Conservation (phyloP, 2,113 vertebrate species). For the Tretioscincus oriximinensis region DNA sequence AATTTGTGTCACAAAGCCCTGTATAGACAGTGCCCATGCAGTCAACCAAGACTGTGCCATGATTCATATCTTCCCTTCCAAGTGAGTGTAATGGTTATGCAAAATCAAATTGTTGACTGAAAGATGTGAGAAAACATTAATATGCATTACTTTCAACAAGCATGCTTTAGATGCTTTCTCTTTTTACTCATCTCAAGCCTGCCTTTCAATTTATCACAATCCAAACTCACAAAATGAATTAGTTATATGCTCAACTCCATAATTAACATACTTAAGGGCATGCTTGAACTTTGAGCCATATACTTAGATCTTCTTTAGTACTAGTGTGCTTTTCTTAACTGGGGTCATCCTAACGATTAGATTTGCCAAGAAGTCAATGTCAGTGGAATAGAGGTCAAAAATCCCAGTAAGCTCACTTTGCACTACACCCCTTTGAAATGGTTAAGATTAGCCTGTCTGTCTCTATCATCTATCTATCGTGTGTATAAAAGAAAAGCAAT, state of each 20-base stretch:
- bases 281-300: constrained; percentile 9
- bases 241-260: constrained; percentile 27
- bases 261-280: constrained; percentile 3
- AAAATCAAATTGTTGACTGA: background rate
- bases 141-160: background rate
- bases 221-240: constrained; percentile 36
- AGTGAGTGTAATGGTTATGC: background rate
- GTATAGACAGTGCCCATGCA: no score
- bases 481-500: background rate
- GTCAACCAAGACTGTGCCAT: no score
- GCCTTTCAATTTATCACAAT: constrained; percentile 21
- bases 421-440: background rate
- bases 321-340: background rate
- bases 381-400: background rate
- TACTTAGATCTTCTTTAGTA: constrained; percentile 19
- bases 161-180: background rate
- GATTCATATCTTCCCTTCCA: no score
- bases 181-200: background rate
- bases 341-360: constrained; percentile 1
- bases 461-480: no score
- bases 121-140: background rate
- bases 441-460: background rate
- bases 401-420: background rate
- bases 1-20: no score
- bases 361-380: background rate